These are phyloP conservation scores for Aphrophora alni DNA, from an alignment of 2,888 invertebrate species.

Conservation along the genomic window DNA sequence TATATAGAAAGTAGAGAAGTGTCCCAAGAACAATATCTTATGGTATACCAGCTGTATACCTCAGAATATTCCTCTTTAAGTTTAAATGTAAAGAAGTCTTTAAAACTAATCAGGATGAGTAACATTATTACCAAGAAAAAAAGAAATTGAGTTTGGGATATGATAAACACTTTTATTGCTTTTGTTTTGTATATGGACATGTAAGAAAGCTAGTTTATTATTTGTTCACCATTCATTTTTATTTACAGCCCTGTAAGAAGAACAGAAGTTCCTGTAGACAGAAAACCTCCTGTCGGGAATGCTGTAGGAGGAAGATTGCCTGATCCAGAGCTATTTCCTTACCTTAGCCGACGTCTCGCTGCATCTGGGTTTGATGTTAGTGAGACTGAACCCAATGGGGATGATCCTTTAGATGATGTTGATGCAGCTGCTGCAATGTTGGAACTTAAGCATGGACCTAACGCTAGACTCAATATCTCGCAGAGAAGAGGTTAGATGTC, in stretches of 20 bases:
- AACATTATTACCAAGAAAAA: too few relatives aligned
- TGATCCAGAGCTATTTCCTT: constrained; percentile 83
- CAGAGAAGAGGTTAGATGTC: constrained; percentile 43
- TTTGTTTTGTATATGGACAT: too few relatives aligned
- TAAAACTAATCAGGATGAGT: too few relatives aligned
- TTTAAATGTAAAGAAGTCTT: too few relatives aligned
- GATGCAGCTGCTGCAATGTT: constrained; percentile 83
- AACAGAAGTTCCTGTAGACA: background rate
- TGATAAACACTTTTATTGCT: too few relatives aligned
- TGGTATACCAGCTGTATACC: too few relatives aligned
- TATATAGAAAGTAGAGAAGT: too few relatives aligned
- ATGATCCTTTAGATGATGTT: constrained; percentile 68
- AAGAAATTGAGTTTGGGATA: too few relatives aligned
- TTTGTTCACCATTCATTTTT: too few relatives aligned
- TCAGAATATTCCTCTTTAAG: too few relatives aligned
- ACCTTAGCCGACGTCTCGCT: constrained; percentile 70
- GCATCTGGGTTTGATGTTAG: constrained; percentile 53
- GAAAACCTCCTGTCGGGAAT: background rate
- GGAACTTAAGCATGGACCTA: constrained; percentile 83
- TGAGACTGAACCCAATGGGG: background rate
- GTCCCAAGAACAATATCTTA: too few relatives aligned
- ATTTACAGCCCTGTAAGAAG: background rate
- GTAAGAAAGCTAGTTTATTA: too few relatives aligned
- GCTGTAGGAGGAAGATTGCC: constrained; percentile 60
- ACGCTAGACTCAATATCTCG: constrained; percentile 32